phyloP scores from a whole-genome alignment of 2,797 vertebrate species.

The Rallus crepitans region DNA sequence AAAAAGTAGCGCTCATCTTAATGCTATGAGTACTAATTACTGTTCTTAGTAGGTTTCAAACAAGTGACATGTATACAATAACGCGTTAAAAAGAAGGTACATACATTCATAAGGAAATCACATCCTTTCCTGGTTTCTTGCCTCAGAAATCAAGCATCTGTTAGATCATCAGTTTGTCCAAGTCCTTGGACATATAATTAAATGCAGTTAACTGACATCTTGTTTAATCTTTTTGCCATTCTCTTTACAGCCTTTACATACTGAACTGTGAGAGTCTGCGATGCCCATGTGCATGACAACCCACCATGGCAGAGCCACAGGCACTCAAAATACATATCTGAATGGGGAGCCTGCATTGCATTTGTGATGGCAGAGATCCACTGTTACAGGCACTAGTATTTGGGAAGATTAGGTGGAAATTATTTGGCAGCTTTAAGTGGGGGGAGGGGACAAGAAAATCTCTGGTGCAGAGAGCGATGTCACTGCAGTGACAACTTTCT shows the following conservation, averaged over 20 bases:
- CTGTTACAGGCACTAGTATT: neutral
- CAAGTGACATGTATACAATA: neutral
- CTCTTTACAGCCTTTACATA: neutral
- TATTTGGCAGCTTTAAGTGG: neutral
- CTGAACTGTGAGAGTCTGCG: neutral
- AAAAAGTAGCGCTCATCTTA: neutral
- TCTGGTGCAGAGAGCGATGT: fast-evolving
- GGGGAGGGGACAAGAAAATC: no score
- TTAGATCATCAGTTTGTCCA: neutral
- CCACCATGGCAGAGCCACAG: neutral
- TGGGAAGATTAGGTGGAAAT: neutral
- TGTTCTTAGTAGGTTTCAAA: neutral
- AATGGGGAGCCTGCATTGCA: neutral
- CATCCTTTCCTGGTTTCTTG: neutral
- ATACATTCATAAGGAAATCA: neutral
- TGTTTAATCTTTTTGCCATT: neutral
- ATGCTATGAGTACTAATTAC: neutral
- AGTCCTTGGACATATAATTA: neutral
- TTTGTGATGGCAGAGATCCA: neutral
- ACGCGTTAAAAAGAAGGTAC: neutral
- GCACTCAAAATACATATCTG: fast-evolving
- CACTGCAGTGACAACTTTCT: neutral
- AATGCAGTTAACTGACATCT: neutral
- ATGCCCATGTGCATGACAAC: fast-evolving
- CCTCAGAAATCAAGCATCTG: neutral